Evolutionary conservation across 2,797 vertebrate species (phyloP).

Genomic region (Chromis chromis): DNA sequence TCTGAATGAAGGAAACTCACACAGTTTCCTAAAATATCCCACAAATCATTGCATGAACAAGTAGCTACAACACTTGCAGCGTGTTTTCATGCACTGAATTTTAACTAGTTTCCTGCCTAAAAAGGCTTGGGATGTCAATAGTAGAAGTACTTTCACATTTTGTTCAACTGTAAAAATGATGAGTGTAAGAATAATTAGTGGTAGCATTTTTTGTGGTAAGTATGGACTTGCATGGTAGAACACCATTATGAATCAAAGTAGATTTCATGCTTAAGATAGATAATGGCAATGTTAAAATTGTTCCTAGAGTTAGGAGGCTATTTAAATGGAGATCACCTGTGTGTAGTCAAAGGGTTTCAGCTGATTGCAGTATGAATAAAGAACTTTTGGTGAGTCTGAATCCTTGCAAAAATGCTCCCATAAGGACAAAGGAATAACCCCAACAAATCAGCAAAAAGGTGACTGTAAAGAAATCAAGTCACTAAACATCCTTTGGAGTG

Average conservation of each 20-base stretch:
- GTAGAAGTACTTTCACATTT: not conserved
- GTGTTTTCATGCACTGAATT: not conserved
- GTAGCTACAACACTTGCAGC: not conserved
- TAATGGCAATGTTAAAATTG: no score
- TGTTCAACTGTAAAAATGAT: not conserved
- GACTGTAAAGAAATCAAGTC: no score
- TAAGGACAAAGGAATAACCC: no score
- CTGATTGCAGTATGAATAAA: not conserved
- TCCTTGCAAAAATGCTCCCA: no score
- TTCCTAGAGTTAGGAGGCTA: no score
- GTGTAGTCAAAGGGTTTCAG: not conserved
- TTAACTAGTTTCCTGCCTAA: not conserved
- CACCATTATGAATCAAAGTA: no score
- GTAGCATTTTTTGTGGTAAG: not conserved
- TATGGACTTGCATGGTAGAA: no score
- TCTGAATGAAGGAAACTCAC: conserved; percentile 10
- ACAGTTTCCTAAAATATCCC: conserved; percentile 6
- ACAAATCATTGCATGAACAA: not conserved
- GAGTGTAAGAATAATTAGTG: not conserved
- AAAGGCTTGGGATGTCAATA: no score
- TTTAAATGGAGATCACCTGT: not conserved
- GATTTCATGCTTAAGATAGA: no score
- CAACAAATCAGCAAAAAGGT: no score
- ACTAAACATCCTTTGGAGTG: no score
- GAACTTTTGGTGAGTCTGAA: no score